Conservation (phyloP, 2,113 vertebrate genomes). For the Gnathonemus longibarbis region DNA sequence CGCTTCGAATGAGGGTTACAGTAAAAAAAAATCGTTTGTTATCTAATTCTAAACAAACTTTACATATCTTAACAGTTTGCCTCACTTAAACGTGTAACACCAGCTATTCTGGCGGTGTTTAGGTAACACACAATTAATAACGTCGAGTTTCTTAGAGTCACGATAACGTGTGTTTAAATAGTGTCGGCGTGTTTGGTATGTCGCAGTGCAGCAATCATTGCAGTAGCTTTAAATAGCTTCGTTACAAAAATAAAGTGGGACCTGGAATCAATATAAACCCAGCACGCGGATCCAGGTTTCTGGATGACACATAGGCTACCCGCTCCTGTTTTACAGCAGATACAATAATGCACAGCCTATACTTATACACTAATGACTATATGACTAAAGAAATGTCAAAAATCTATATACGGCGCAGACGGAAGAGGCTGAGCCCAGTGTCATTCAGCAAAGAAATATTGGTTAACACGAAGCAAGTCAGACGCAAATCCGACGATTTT, state of each 20-base stretch:
- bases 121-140: background rate
- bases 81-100: background rate
- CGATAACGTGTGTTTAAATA: background rate
- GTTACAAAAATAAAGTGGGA: background rate
- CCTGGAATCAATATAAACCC: background rate
- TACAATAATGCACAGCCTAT: background rate
- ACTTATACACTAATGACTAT: background rate
- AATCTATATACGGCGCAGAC: background rate
- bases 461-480: constrained; percentile 28
- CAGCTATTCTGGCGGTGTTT: background rate
- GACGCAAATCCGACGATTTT: constrained; percentile 23
- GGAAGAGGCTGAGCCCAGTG: background rate
- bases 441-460: background rate
- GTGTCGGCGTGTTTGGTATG: background rate
- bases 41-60: background rate
- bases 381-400: background rate
- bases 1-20: background rate
- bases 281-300: background rate
- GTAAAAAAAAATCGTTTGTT: background rate
- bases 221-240: background rate
- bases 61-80: background rate
- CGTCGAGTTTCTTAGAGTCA: background rate
- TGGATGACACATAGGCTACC: background rate
- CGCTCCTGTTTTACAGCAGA: background rate
- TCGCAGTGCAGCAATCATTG: background rate